Evolutionary conservation across 2,888 invertebrate species (phyloP).

Genomic region (Bursaphelenchus okinawaensis): DNA sequence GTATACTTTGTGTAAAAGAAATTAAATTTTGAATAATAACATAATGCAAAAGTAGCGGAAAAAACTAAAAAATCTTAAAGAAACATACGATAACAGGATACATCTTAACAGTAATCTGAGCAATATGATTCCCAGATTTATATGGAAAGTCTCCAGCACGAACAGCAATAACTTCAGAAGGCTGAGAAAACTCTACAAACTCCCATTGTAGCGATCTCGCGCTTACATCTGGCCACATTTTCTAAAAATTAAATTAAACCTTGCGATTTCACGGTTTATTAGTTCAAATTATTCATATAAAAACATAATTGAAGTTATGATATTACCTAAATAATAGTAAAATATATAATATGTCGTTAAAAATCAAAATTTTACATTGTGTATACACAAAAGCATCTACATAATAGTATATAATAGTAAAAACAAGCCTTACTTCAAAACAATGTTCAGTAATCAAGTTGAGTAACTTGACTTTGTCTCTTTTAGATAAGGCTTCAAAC

Average conservation of each 20-base stretch:
- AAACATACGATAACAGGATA: constrained; percentile 48
- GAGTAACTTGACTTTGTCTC: constrained; percentile 39
- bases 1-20: background rate
- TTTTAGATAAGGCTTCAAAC: constrained; percentile 38
- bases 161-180: constrained; percentile 45
- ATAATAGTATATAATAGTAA: background rate
- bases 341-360: too few relatives aligned
- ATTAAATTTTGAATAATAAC: background rate
- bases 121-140: constrained; percentile 55
- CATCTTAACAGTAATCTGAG: constrained; percentile 56
- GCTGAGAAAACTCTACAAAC: constrained; percentile 36
- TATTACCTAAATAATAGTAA: too few relatives aligned
- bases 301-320: too few relatives aligned
- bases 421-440: constrained; percentile 31
- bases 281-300: too few relatives aligned
- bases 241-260: constrained; percentile 31
- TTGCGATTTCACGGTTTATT: too few relatives aligned
- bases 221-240: constrained; percentile 56
- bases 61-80: too few relatives aligned
- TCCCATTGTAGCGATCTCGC: constrained; percentile 51
- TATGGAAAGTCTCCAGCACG: constrained; percentile 48
- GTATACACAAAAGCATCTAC: too few relatives aligned
- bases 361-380: too few relatives aligned
- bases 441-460: constrained; percentile 48
- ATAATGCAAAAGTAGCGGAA: background rate